Evolutionary conservation across 2,888 invertebrate genomes (phyloP).

Genomic region (Arge pagana): DNA sequence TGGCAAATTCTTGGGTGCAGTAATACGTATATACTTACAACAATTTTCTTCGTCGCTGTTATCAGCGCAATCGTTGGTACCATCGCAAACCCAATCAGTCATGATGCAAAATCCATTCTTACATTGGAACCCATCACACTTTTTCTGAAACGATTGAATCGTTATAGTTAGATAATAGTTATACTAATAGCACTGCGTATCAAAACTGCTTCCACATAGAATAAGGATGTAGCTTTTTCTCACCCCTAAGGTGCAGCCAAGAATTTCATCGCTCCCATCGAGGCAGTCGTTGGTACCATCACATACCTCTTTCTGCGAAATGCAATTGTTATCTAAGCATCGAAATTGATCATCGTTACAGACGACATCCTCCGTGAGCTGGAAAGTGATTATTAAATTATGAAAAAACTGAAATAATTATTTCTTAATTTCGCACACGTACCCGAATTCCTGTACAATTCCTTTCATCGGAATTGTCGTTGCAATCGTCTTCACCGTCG

Average conservation of each 20-base stretch:
- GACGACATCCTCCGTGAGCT: slow-evolving; percentile 4
- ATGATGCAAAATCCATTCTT: slow-evolving; percentile 62
- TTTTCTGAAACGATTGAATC: slow-evolving; percentile 31
- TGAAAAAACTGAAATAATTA: background rate
- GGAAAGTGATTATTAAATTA: background rate
- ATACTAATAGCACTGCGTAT: background rate
- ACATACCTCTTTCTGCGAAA: slow-evolving; percentile 53
- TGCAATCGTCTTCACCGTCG: slow-evolving; percentile 65
- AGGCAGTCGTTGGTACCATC: slow-evolving; percentile 53
- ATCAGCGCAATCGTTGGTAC: slow-evolving; percentile 64
- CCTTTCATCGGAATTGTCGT: slow-evolving; percentile 63
- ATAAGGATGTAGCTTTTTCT: slow-evolving; percentile 17
- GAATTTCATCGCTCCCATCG: slow-evolving; percentile 57
- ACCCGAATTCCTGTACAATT: slow-evolving; percentile 52
- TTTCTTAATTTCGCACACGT: slow-evolving; percentile 10
- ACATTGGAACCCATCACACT: slow-evolving; percentile 69
- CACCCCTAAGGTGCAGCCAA: slow-evolving; percentile 44
- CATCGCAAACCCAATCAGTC: slow-evolving; percentile 63
- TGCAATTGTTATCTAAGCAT: slow-evolving; percentile 48
- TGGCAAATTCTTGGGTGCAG: background rate
- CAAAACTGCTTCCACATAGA: background rate
- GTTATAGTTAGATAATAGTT: no score
- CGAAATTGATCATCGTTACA: slow-evolving; percentile 41
- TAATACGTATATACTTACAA: no score
- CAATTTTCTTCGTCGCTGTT: slow-evolving; percentile 50